phyloP scores from a whole-genome alignment of 2,888 invertebrate species.

The Pandemis cinnamomeana region DNA sequence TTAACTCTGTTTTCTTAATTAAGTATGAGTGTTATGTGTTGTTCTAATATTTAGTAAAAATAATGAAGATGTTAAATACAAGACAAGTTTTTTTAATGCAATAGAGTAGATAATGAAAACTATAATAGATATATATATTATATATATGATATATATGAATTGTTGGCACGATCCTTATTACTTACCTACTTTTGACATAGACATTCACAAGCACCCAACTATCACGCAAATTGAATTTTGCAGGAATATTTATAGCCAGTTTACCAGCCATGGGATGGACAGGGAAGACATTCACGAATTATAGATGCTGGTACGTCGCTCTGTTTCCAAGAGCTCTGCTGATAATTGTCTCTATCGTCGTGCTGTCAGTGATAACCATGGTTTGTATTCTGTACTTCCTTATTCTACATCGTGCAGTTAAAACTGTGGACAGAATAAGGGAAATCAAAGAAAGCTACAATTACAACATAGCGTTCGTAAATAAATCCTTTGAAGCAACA shows the following conservation, averaged over 20 bases:
- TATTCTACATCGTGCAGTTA: conserved; percentile 82
- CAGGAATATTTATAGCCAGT: conserved; percentile 64
- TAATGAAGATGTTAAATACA: neutral
- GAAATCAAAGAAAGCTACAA: conserved; percentile 61
- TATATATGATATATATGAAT: neutral
- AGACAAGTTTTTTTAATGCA: neutral
- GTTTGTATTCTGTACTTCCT: conserved; percentile 79
- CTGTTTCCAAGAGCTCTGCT: conserved; percentile 81
- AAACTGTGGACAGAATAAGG: conserved; percentile 77
- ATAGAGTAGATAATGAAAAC: neutral
- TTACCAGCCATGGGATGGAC: conserved; percentile 69
- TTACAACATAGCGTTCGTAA: conserved; percentile 52
- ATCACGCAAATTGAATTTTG: conserved; percentile 41
- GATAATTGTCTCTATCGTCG: conserved; percentile 75
- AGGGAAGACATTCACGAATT: conserved; percentile 78
- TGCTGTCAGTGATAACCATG: conserved; percentile 71
- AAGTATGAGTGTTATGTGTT: no score
- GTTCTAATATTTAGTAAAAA: neutral
- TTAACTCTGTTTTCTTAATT: no score
- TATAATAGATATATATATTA: neutral
- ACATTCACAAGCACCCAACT: neutral
- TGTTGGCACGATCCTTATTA: neutral
- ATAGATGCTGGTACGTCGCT: conserved; percentile 84
- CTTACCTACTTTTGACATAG: neutral
- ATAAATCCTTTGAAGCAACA: conserved; percentile 55